Conservation (phyloP, 1,140 invertebrate genomes). For the Drosophila ogumai region DNA sequence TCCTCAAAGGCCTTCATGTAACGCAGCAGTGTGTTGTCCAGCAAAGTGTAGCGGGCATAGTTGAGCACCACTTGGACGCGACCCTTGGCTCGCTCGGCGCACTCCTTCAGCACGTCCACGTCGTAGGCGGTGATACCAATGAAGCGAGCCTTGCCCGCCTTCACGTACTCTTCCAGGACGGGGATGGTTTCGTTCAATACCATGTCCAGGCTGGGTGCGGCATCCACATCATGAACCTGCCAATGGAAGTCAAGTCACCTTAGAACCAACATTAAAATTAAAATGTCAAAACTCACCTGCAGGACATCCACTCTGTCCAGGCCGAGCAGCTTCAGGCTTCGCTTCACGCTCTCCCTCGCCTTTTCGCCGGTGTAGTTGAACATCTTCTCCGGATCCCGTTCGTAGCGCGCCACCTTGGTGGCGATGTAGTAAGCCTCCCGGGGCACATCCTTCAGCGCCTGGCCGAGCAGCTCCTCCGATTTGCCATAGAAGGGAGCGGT, state of each 20-base stretch:
- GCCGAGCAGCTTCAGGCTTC: slow-evolving; percentile 90
- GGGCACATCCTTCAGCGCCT: slow-evolving; percentile 92
- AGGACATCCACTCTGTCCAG: slow-evolving; percentile 95
- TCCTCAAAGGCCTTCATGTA: slow-evolving; percentile 90
- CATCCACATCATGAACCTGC: slow-evolving; percentile 87
- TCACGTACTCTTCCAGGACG: slow-evolving; percentile 89
- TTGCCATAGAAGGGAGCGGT: slow-evolving; percentile 95
- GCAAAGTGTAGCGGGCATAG: slow-evolving; percentile 92
- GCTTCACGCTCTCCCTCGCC: slow-evolving; percentile 90
- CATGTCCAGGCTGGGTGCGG: slow-evolving; percentile 87
- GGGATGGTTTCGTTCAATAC: slow-evolving; percentile 95
- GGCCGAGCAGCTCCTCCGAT: slow-evolving; percentile 92
- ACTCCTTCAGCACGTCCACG: slow-evolving; percentile 90
- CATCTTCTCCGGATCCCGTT: slow-evolving; percentile 89
- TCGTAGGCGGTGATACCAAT: slow-evolving; percentile 96
- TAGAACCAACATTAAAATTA: background rate
- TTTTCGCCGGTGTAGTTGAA: slow-evolving; percentile 94
- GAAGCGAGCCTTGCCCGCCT: slow-evolving; percentile 91
- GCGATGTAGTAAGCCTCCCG: slow-evolving; percentile 94
- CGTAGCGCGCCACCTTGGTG: slow-evolving; percentile 97
- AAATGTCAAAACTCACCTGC: slow-evolving; percentile 85
- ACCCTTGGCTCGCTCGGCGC: slow-evolving; percentile 87
- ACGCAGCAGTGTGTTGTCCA: slow-evolving; percentile 91
- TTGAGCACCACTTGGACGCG: slow-evolving; percentile 90
- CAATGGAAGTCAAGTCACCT: background rate